These are phyloP conservation scores for Intellagama lesueurii DNA, from an alignment of 2,797 vertebrate species.

Conservation along the genomic window DNA sequence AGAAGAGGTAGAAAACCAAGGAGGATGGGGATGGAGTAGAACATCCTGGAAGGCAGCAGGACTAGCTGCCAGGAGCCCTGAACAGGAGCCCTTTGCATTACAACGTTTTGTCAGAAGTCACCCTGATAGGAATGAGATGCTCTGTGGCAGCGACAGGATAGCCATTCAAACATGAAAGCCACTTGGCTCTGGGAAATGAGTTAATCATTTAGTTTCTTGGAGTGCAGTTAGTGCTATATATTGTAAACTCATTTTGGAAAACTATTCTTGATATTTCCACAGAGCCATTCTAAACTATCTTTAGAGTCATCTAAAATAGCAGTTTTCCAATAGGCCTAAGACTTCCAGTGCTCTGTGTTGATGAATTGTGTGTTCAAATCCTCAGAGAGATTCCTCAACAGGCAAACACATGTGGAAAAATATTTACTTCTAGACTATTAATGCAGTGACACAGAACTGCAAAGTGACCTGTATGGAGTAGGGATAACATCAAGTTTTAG, in stretches of 20 bases:
- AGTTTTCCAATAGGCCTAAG: background rate
- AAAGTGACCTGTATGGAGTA: background rate
- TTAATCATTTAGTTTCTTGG: background rate
- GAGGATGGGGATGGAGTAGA: background rate
- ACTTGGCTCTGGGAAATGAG: background rate
- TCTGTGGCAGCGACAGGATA: background rate
- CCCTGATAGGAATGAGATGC: background rate
- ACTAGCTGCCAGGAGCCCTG: too few relatives aligned
- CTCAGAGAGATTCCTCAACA: background rate
- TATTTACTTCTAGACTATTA: background rate
- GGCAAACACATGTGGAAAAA: background rate
- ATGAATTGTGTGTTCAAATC: background rate
- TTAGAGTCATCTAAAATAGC: background rate
- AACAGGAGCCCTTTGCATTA: too few relatives aligned
- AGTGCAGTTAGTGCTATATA: background rate
- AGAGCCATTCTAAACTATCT: background rate
- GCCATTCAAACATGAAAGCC: background rate
- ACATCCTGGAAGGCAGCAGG: background rate
- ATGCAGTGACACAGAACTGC: background rate
- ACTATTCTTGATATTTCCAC: background rate
- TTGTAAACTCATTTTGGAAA: constrained; percentile 22
- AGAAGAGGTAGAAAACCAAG: background rate
- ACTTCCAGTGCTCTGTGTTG: background rate
- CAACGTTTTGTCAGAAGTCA: background rate
- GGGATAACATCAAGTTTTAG: background rate